phyloP scores from a whole-genome alignment of 2,888 invertebrate species.

The Nowickia ferox region DNA sequence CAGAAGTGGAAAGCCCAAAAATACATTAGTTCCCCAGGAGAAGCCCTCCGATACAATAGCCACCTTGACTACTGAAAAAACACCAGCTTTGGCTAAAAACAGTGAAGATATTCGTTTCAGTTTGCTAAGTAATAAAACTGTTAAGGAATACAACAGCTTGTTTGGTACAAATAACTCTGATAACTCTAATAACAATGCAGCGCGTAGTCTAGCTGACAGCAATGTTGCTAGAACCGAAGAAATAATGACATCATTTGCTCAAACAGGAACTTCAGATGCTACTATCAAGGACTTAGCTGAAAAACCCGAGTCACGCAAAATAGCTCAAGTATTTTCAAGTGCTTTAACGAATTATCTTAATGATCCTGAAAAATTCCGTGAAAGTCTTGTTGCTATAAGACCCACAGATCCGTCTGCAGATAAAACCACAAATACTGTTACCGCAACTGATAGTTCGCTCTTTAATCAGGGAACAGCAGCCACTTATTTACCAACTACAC shows the following conservation, averaged over 20 bases:
- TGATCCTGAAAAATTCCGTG: conserved; percentile 91
- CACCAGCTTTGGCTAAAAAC: conserved; percentile 79
- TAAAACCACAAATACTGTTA: conserved; percentile 78
- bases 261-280: conserved; percentile 85
- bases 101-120: conserved; percentile 85
- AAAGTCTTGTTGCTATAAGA: conserved; percentile 89
- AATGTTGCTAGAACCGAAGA: conserved; percentile 34
- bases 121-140: conserved; percentile 85
- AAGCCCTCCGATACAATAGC: conserved; percentile 78
- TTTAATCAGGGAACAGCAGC: conserved; percentile 79
- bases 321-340: conserved; percentile 93
- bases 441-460: conserved; percentile 76
- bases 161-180: conserved; percentile 78
- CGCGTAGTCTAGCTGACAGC: conserved; percentile 76
- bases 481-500: conserved; percentile 79
- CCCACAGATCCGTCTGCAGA: conserved; percentile 89
- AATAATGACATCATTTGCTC: conserved; percentile 75
- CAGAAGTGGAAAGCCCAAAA: conserved; percentile 4
- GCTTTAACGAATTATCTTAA: conserved; percentile 92
- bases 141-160: conserved; percentile 79
- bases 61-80: conserved; percentile 76
- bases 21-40: conserved; percentile 42
- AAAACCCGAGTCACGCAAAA: conserved; percentile 88
- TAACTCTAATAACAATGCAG: conserved; percentile 78
- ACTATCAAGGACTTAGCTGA: conserved; percentile 84